Evolutionary conservation across 2,797 vertebrate genomes (phyloP).

Genomic region (Kryptopterus vitreolus): DNA sequence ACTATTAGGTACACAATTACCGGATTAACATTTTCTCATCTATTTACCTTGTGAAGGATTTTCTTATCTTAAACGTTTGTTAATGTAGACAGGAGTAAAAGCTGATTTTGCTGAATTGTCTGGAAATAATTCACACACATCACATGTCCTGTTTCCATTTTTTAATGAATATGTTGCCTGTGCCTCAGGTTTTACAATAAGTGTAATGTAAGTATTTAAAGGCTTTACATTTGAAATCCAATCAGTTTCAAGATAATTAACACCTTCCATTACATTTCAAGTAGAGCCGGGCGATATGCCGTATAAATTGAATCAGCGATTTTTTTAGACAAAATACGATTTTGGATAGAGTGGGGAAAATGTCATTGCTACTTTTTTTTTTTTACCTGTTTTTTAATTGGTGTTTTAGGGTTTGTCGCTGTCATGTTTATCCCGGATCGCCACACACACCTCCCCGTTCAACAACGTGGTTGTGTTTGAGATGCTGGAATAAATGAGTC

Average conservation of each 20-base stretch:
- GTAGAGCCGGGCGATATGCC: no score
- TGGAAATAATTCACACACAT: neutral
- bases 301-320: no score
- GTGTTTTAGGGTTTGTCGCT: no score
- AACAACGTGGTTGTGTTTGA: no score
- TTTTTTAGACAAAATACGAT: no score
- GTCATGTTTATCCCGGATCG: no score
- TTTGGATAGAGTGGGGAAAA: no score
- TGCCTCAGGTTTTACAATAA: neutral
- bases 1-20: neutral
- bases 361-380: no score
- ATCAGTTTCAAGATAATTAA: neutral
- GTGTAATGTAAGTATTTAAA: neutral
- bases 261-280: neutral
- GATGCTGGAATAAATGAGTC: no score
- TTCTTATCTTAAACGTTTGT: neutral
- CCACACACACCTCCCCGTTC: no score
- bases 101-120: neutral
- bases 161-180: neutral
- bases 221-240: neutral
- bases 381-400: no score
- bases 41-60: neutral
- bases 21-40: neutral
- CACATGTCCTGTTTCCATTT: neutral
- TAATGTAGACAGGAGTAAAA: neutral